Conservation (phyloP, 2,888 invertebrate species). For the Andrena haemorrhoa region DNA sequence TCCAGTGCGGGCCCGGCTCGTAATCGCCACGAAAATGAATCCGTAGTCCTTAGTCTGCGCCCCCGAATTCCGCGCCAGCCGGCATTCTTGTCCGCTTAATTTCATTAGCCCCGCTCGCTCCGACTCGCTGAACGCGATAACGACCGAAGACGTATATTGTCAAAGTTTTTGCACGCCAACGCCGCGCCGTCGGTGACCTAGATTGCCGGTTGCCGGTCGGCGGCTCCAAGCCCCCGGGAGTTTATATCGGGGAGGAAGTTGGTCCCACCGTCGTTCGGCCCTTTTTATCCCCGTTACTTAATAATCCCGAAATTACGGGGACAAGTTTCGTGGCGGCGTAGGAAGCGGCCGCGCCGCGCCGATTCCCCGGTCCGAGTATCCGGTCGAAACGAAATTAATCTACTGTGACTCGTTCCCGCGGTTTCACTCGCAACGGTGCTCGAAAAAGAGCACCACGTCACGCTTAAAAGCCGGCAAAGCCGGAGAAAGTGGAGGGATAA, state of each 20-base stretch:
- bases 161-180: slow-evolving; percentile 21
- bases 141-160: slow-evolving; percentile 12
- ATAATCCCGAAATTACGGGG: slow-evolving; percentile 14
- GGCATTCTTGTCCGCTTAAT: background rate
- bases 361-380: no score
- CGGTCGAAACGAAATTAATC: slow-evolving; percentile 21
- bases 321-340: background rate
- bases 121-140: background rate
- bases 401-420: background rate
- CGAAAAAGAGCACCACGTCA: background rate
- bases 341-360: background rate
- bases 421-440: slow-evolving; percentile 15
- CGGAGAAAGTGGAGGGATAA: slow-evolving; percentile 20
- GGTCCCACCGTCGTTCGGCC: slow-evolving; percentile 3
- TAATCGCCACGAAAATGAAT: background rate
- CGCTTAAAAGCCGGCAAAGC: background rate
- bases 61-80: slow-evolving; percentile 1
- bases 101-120: slow-evolving; percentile 1
- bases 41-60: no score
- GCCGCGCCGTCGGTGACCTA: slow-evolving; percentile 2
- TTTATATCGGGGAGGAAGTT: slow-evolving; percentile 23
- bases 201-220: slow-evolving; percentile 3
- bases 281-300: slow-evolving; percentile 2
- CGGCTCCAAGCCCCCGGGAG: background rate
- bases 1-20: slow-evolving; percentile 43